Base-by-base conservation (phyloP, 2,113 vertebrate genomes). In the Maccullochella peelii region DNA sequence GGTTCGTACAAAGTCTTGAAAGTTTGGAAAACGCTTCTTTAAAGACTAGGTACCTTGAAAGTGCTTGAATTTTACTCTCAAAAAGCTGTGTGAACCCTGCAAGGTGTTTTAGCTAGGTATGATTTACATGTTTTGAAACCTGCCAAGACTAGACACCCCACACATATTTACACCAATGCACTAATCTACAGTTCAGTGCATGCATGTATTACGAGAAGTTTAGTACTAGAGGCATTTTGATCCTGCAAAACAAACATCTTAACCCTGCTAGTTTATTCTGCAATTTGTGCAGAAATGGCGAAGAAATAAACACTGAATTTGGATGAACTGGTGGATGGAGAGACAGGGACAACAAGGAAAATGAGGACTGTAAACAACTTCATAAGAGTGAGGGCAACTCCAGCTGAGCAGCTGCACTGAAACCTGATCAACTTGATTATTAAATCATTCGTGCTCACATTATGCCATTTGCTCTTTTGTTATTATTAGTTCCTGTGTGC, bases 371-470 rank as follows among this genome's bases (percentile, higher is more conserved):
- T 59, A 27, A 61, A 30, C 57, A 15, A 30, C 42, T 49, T 61
- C 5, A 38, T 1, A 8, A 20, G 33, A 65, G 78, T 33, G 59
- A 55, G 20, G 11, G 66, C 61, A 72, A 5, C 47, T 25, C 6
- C 58, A 40, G 59, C 73, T 14, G 57, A 63, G 58, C 59, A 4
- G 33, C 69, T 16, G 70, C 21, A 18, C 36, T 57, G 73, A 83
- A 77, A 71, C 49, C 58, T 21, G 73, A 83, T 71, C 66, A 62
- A 44, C 66, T 71, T 27, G 21, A 21, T 63, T 63, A 62, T 47
- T 65, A 71, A 77, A 38, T 68, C 63, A 52, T 40, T 18, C 44
- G 6, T 2, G 79, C 52, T 50, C 33, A 2, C 30, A 50, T 52
- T 21, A 6, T 9, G 38, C 52, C 61, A 27, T 50, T 50, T 27